Evolutionary conservation across 2,113 vertebrate genomes (phyloP), one percentile per base, ranked within the genome.

Genomic region (Chlorodrepanis virens): DNA sequence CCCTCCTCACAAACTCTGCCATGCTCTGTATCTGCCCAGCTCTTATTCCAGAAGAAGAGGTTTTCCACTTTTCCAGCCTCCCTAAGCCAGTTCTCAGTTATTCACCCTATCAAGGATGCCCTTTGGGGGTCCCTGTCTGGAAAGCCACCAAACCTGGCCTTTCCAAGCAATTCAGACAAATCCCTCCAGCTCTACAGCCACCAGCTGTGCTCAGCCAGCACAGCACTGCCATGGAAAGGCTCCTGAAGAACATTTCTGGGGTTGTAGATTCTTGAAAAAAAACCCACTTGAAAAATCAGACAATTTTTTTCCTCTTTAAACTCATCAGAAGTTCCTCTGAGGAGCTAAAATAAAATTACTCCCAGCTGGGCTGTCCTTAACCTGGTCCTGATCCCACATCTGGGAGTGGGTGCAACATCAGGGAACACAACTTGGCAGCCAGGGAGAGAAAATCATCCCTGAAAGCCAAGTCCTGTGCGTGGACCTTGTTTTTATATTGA

Each of bases 341-440:
- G 65, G 37, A 84, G 39, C 33, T 67, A 14, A 49, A 74, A 70
- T 27, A 9, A 54, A 77, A 76, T 13, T 5, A 2, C 11, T 37
- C 75, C 52, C 60, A 29, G 39, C 5, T 12, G 65, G n/a, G 69
- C 18, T 78, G 72, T 5, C 44, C 59, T 14, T 31, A 70, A 29
- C 78, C 56, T 24, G 2, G 20, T 49, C 45, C 57, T 0, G 2
- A 6, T 29, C 59, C 54, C 40, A 13, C 0, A 0, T 54, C 52
- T 40, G 76, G 3, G 59, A 67, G 77, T 2, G 67, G 53, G 25
- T 3, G 14, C 12, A 49, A 70, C 11, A 17, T 0, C 0, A 1
- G 17, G 75, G 75, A 6, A 23, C 39, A 29, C 1, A 7, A 22
- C 7, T 45, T 35, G 76, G 61, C 85, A 79, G 86, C 42, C 33